Evolutionary conservation across 1,140 invertebrate genomes (phyloP), one percentile per base, ranked within the genome.

Genomic region (Parasteatoda tepidariorum): DNA sequence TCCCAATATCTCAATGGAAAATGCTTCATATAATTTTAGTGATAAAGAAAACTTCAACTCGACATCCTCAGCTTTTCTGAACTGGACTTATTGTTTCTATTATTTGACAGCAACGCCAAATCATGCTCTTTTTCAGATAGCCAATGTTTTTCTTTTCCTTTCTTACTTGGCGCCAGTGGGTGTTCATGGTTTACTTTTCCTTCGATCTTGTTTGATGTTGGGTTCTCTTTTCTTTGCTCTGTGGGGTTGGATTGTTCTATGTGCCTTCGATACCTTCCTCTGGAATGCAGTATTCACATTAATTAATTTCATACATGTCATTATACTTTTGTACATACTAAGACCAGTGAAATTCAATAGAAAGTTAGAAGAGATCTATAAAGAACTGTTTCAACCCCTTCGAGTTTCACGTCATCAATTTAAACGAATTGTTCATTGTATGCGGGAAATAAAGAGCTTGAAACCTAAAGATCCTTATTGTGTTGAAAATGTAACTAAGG

Each of bases 381-480:
- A 91, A 84, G 93, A 94, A 54, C 91, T 96, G 62, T 97, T 97
- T 90, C 92, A 93, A 88, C 95, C 95, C 18, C 90, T 97, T 62
- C 91, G 93, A 85, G 94, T 97, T 78, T 93, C 93, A 15, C 89
- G 95, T 54, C 92, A 93, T 85, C 94, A 96, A 88, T 97, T 96
- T 89, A 92, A 93, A 84, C 93, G 93, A 88, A 92, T 96, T 85
- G 89, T 96, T 71, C 92, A 92, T 87, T 95, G 94, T 88, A 95
- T 96, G 93, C 92, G 94, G 89, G 91, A 92, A 84, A 94, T 96
- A 86, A 90, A 92, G 22, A 92, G 93, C 74, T 91, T 96, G 26
- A 95, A 95, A 88, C 93, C 93, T 88, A 94, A 94, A 89, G 94
- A 96, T 88, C 92, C 94, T 83, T 96, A 96, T 90, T 95, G 95